Evolutionary conservation across 2,113 vertebrate genomes (phyloP).

Genomic region (Trematocara marginatum): DNA sequence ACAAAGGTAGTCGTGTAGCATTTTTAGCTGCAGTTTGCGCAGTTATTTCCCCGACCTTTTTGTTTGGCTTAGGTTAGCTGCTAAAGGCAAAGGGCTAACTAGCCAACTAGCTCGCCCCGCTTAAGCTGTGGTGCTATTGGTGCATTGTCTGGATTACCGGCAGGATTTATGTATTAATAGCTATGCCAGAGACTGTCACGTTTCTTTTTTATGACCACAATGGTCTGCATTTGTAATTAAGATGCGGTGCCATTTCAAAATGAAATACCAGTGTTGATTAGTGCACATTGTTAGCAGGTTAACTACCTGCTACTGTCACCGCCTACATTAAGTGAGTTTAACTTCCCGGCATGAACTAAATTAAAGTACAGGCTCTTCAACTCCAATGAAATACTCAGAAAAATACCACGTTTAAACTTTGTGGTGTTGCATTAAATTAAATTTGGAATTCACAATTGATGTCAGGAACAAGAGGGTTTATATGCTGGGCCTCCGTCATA

Average conservation of each 20-base stretch:
- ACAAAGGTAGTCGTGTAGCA: not conserved
- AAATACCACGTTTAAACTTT: not conserved
- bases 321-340: not conserved
- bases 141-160: not conserved
- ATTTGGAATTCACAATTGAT: not conserved
- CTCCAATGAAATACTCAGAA: not conserved
- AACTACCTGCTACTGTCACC: conserved; percentile 21
- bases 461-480: not conserved
- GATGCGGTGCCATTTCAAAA: not conserved
- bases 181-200: not conserved
- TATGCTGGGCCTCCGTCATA: not conserved
- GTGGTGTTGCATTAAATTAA: not conserved
- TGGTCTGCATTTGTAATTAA: not conserved
- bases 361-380: not conserved
- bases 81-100: conserved; percentile 22
- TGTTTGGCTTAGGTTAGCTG: conserved; percentile 27
- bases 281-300: conserved; percentile 28
- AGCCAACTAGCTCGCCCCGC: not conserved
- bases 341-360: not conserved
- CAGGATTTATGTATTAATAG: not conserved
- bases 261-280: not conserved
- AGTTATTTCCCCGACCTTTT: conserved; percentile 11
- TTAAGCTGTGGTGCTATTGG: conserved; percentile 16
- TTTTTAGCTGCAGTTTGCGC: not conserved
- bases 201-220: not conserved